phyloP scores from a whole-genome alignment of 2,797 vertebrate genomes.

The Streptopelia turtur region DNA sequence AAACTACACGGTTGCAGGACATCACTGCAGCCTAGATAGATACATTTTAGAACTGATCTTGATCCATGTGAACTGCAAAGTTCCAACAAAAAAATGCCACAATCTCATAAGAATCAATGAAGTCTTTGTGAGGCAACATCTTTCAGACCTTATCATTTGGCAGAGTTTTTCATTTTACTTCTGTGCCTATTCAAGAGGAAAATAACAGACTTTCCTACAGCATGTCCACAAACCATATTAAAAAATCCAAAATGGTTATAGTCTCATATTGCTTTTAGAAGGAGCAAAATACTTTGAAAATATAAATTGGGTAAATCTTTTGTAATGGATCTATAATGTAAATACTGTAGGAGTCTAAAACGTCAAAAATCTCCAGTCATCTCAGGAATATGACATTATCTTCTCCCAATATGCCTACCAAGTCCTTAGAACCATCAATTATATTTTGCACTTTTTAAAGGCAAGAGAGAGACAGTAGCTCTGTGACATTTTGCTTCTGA shows the following conservation, averaged over 20 bases:
- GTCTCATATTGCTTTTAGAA: neutral
- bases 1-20: neutral
- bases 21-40: neutral
- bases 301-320: neutral
- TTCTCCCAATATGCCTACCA: neutral
- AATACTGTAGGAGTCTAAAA: neutral
- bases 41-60: neutral
- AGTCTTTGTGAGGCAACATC: neutral
- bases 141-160: neutral
- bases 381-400: neutral
- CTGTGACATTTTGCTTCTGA: neutral
- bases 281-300: neutral
- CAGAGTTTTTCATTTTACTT: neutral
- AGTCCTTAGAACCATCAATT: neutral
- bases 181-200: neutral
- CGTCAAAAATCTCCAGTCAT: neutral
- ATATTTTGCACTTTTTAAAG: neutral
- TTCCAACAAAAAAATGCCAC: neutral
- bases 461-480: neutral
- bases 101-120: neutral
- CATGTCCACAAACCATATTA: fast-evolving
- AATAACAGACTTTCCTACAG: neutral
- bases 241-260: neutral
- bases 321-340: neutral
- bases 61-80: neutral